Conservation (phyloP, 2,797 vertebrate genomes). For the Acipenser transmontanus region DNA sequence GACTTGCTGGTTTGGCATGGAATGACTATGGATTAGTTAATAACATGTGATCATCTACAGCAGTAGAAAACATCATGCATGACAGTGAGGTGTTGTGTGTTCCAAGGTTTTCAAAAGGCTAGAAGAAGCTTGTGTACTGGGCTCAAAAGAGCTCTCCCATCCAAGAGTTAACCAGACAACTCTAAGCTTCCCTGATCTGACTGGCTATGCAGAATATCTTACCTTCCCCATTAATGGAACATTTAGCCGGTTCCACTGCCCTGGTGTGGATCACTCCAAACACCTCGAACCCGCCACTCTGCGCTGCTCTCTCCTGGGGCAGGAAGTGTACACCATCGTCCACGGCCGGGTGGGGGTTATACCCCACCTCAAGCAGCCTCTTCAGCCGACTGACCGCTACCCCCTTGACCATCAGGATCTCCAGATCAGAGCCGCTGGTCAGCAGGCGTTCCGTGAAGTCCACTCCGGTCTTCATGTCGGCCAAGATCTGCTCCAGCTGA, state of each 20-base stretch:
- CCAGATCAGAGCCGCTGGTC: constrained; percentile 65
- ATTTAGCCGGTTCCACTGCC: constrained; percentile 68
- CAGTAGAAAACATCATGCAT: too few species aligned
- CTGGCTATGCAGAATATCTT: constrained; percentile 24
- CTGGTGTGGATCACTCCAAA: constrained; percentile 67
- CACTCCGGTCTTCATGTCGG: constrained; percentile 64
- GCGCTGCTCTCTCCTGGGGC: constrained; percentile 63
- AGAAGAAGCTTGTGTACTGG: constrained; percentile 7
- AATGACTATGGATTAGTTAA: too few species aligned
- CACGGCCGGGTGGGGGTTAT: constrained; percentile 38
- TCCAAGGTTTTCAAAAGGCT: not conserved
- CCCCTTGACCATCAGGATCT: constrained; percentile 75
- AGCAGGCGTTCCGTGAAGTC: constrained; percentile 78
- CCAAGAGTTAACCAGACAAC: not conserved
- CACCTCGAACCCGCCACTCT: constrained; percentile 67
- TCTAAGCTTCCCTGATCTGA: too few species aligned
- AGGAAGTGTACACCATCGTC: constrained; percentile 65
- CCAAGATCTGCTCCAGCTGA: constrained; percentile 76
- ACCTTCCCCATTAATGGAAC: constrained; percentile 78
- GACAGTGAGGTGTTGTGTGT: too few species aligned
- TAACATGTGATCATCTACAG: too few species aligned
- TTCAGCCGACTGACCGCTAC: constrained; percentile 68
- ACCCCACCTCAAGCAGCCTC: constrained; percentile 53
- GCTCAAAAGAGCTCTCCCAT: not conserved
- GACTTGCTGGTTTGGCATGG: too few species aligned